Evolutionary conservation across 1,140 invertebrate genomes (phyloP).

Genomic region (Saxidomus purpurata): DNA sequence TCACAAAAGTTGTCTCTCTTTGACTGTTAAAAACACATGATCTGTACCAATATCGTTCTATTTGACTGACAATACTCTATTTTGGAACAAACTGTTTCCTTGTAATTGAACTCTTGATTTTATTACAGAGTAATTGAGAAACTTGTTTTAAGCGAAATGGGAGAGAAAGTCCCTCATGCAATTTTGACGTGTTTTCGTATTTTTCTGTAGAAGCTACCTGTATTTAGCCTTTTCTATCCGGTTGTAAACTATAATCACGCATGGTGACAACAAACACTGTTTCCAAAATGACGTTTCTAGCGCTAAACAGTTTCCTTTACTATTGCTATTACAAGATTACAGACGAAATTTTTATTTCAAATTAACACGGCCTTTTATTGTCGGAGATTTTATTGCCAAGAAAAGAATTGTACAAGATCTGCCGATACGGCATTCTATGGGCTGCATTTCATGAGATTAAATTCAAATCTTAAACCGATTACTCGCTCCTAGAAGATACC

Average conservation of each 20-base stretch:
- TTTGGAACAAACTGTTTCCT: no score
- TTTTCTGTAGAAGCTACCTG: background rate
- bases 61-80: no score
- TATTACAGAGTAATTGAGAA: no score
- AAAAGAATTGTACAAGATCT: background rate
- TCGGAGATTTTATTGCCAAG: background rate
- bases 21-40: no score
- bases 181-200: background rate
- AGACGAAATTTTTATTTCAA: constrained; percentile 2
- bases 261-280: background rate
- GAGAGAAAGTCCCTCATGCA: background rate
- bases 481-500: background rate
- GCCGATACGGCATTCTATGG: background rate
- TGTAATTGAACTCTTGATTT: no score
- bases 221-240: background rate
- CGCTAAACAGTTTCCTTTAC: background rate
- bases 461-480: background rate
- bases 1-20: no score
- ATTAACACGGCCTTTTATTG: constrained; percentile 20
- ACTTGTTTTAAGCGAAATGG: no score
- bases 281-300: background rate
- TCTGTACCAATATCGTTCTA: no score
- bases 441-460: constrained; percentile 32
- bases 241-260: background rate
- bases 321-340: background rate